phyloP scores from a whole-genome alignment of 2,797 vertebrate genomes.

The Oreochromis mossambicus region DNA sequence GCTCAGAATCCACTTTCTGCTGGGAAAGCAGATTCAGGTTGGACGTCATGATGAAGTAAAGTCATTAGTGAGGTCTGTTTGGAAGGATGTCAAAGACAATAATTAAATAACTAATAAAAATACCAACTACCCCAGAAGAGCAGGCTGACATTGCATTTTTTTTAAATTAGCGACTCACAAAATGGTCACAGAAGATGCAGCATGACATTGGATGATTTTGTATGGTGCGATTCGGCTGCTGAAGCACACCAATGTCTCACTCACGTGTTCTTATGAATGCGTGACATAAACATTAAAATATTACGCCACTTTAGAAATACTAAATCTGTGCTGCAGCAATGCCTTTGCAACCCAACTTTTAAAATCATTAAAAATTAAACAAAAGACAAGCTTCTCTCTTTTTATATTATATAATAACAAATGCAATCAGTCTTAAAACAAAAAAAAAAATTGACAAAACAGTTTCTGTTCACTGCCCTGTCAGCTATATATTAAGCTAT shows the following conservation, averaged over 20 bases:
- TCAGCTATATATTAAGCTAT: not conserved
- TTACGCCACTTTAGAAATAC: not conserved
- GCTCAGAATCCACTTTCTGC: slow-evolving; percentile 87
- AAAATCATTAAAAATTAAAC: not conserved
- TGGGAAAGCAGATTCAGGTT: slow-evolving; percentile 87
- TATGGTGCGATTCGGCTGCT: not conserved
- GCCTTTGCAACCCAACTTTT: not conserved
- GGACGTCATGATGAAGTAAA: slow-evolving; percentile 86
- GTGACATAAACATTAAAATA: not conserved
- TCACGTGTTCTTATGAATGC: not conserved
- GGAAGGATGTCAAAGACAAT: slow-evolving; percentile 75
- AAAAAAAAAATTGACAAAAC: not conserved
- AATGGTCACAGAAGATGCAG: not conserved
- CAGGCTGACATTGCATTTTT: not conserved
- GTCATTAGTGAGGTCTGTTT: slow-evolving; percentile 88
- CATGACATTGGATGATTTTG: not conserved
- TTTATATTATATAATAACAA: not conserved
- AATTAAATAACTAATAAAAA: slow-evolving; percentile 2
- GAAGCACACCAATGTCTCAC: not conserved
- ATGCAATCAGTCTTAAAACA: not conserved
- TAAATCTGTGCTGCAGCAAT: not conserved
- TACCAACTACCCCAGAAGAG: not conserved
- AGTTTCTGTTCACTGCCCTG: not conserved
- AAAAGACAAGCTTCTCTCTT: not conserved
- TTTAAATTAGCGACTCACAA: not conserved